Evolutionary conservation across 1,140 invertebrate genomes (phyloP), one percentile per base, ranked within the genome.

Genomic region (Cylas formicarius): DNA sequence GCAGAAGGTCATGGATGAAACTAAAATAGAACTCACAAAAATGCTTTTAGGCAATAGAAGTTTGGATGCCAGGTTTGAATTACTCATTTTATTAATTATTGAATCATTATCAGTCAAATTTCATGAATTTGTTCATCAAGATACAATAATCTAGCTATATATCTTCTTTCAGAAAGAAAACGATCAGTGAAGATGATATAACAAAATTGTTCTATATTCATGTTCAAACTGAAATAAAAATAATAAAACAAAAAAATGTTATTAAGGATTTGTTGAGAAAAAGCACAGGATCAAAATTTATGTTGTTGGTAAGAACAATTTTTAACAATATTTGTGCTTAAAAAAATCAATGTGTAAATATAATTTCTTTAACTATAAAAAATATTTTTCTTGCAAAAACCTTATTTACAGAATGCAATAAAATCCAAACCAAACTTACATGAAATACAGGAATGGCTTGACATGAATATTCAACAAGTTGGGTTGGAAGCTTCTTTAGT

Each of bases 171-270:
- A 48, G 29, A 27, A 8, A 28, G 9, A 43, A 36, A 13, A 18
- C 3, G 9, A 31, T 43, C 3, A 26, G 31, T 43, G 21, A 41
- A 11, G 23, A 14, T 27, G 45, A 48, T 34, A 28, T 48, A 16
- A 24, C 10, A 2, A 16, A 13, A 17, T 17, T 48, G 13, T 37
- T 42, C 17, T 48, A 42, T 19, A 20, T 43, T 24, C 45, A 48
- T 33, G 13, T 43, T 4, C 39, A 48, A 11, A 43, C 22, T 11
- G 45, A 48, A n/a, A 11, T 48, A 13, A 17, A 48, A 27, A 35
- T 42, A 17, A 26, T 42, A 7, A 48, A 48, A 43, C 27, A 13
- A 21, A 22, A 34, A 31, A 22, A 20, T 10, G 14, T 33, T 8
- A 27, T 41, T 21, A 43, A 48, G 31, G 28, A 42, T 18, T 10